Percentiles rank a stretch among this genome's conserved stretches.
phyloP scores from a whole-genome alignment of 2,888 invertebrate genomes.

The Sinotaia quadrata region DNA sequence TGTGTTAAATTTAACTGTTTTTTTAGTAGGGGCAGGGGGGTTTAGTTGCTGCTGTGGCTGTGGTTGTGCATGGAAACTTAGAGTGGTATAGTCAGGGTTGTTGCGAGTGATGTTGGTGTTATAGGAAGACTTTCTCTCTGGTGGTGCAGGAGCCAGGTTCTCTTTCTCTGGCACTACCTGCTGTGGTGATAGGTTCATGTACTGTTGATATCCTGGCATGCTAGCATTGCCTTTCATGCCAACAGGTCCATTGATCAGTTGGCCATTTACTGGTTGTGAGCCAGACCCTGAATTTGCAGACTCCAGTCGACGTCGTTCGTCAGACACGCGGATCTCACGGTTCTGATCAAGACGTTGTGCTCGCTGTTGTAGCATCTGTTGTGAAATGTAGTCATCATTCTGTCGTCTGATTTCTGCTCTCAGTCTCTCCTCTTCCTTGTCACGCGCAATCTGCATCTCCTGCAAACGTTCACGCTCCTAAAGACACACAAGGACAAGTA shows the following conservation, averaged over 20 bases:
- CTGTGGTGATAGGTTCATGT: slow-evolving; percentile 52
- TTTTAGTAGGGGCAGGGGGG: slow-evolving; percentile 60
- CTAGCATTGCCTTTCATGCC: background rate
- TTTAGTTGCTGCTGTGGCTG: slow-evolving; percentile 29
- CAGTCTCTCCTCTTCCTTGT: slow-evolving; percentile 73
- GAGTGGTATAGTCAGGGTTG: slow-evolving; percentile 29
- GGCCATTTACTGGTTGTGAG: background rate
- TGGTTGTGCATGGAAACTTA: slow-evolving; percentile 29
- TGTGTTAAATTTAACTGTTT: slow-evolving; percentile 72
- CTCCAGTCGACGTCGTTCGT: slow-evolving; percentile 56
- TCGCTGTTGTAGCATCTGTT: slow-evolving; percentile 50
- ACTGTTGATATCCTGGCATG: slow-evolving; percentile 44
- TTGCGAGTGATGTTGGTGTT: slow-evolving; percentile 29
- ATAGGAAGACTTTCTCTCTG: slow-evolving; percentile 90
- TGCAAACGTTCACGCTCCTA: slow-evolving; percentile 65
- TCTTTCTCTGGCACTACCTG: slow-evolving; percentile 38
- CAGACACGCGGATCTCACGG: slow-evolving; percentile 53
- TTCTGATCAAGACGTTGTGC: slow-evolving; percentile 53
- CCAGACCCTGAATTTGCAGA: slow-evolving; percentile 36
- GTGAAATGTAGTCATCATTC: slow-evolving; percentile 63
- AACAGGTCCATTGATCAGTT: background rate
- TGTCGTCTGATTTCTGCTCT: slow-evolving; percentile 73
- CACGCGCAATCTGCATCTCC: slow-evolving; percentile 71
- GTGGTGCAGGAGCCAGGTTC: slow-evolving; percentile 76
- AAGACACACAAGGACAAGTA: slow-evolving; percentile 14